Evolutionary conservation across 2,888 invertebrate genomes (phyloP).

Genomic region (Smittia sp.): DNA sequence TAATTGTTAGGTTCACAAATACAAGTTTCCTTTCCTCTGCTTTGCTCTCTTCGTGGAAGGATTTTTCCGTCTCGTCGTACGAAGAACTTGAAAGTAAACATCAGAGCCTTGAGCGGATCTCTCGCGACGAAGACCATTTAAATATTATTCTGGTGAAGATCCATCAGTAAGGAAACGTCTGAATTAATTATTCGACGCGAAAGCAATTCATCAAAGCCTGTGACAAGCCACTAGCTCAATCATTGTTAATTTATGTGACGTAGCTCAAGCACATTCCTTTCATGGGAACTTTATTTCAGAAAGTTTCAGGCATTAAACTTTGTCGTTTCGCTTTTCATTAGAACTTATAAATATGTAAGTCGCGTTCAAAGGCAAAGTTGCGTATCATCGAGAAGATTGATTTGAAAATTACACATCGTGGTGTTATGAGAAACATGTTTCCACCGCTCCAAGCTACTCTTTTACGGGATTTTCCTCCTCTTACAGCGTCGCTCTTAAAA

Average conservation of each 20-base stretch:
- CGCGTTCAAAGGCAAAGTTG: no score
- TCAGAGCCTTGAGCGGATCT: not conserved
- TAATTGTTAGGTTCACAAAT: constrained; percentile 37
- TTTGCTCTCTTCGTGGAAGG: not conserved
- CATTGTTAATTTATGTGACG: no score
- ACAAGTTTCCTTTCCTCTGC: not conserved
- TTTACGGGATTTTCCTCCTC: constrained; percentile 12
- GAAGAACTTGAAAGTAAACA: not conserved
- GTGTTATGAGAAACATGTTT: not conserved
- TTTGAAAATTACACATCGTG: constrained; percentile 9
- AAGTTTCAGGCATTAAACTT: not conserved
- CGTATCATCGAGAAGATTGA: not conserved
- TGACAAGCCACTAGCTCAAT: no score
- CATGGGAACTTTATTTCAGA: not conserved
- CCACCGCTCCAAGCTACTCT: not conserved
- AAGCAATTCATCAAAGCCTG: no score
- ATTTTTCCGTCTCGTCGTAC: not conserved
- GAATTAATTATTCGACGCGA: no score
- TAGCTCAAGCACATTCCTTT: no score
- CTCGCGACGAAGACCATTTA: not conserved
- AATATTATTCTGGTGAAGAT: not conserved
- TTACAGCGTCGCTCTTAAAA: not conserved
- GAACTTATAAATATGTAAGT: not conserved
- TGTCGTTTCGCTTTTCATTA: not conserved
- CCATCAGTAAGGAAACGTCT: not conserved